Conservation (phyloP, 2,888 invertebrate species). For the Neria commutata region DNA sequence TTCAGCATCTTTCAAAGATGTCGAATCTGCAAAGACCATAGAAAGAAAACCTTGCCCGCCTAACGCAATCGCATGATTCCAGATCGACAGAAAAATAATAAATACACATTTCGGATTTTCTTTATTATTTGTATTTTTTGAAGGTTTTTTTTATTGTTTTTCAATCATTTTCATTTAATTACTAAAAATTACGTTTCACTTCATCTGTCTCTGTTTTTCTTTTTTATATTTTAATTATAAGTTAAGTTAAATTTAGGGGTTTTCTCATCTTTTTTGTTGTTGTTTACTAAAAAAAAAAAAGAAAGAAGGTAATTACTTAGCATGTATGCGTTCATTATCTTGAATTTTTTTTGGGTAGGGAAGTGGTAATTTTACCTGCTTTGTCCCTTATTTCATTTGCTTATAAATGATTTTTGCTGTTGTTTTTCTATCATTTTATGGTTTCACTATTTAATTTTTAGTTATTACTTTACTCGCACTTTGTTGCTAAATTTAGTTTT, state of each 20-base stretch:
- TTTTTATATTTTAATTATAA: constrained; percentile 15
- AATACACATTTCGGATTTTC: no score
- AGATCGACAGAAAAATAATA: no score
- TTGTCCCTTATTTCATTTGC: no score
- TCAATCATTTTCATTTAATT: constrained; percentile 17
- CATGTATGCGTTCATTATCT: constrained; percentile 11
- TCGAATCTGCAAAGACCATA: no score
- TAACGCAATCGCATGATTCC: no score
- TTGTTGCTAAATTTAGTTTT: constrained; percentile 25
- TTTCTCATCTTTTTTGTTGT: background rate
- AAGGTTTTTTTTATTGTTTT: constrained; percentile 16
- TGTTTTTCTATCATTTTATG: background rate
- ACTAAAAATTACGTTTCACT: no score
- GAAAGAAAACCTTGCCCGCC: no score
- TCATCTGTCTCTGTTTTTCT: no score
- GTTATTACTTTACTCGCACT: constrained; percentile 24
- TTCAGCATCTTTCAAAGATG: no score
- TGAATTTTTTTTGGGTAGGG: no score
- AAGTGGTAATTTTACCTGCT: no score
- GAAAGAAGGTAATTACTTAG: background rate
- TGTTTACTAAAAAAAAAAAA: background rate
- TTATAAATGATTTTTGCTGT: background rate
- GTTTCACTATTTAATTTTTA: constrained; percentile 26
- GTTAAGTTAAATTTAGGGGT: constrained; percentile 20
- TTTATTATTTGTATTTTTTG: constrained; percentile 21